Percentiles rank a stretch among this genome's conserved stretches.
phyloP scores from a whole-genome alignment of 2,797 vertebrate genomes.

The Pogonophryne albipinna region DNA sequence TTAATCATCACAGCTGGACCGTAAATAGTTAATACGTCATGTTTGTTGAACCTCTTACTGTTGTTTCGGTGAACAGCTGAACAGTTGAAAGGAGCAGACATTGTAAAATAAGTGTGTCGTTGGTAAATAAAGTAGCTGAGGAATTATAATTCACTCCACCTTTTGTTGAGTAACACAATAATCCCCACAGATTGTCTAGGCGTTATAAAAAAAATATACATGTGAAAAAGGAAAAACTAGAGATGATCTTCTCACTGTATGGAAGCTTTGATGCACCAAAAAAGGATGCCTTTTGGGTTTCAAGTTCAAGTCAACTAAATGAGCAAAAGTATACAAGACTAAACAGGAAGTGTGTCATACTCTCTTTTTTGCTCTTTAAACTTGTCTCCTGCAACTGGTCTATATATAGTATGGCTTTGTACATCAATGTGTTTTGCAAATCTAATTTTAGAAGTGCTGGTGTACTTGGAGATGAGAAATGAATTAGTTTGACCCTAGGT shows the following conservation, averaged over 20 bases:
- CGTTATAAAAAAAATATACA: not conserved
- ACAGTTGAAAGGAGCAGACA: no score
- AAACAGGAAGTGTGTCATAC: not conserved
- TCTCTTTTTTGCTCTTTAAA: not conserved
- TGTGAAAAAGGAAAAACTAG: not conserved
- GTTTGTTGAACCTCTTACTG: not conserved
- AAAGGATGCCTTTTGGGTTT: no score
- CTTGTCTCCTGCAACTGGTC: slow-evolving; percentile 15
- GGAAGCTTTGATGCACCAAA: not conserved
- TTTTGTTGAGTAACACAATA: not conserved
- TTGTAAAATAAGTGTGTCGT: not conserved
- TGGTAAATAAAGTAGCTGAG: not conserved
- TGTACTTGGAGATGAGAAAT: not conserved
- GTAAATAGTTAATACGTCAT: not conserved
- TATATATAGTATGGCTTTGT: slow-evolving; percentile 36
- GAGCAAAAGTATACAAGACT: not conserved
- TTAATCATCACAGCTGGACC: not conserved
- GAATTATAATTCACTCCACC: not conserved
- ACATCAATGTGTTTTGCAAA: slow-evolving; percentile 6
- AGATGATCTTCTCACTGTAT: not conserved
- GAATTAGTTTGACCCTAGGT: slow-evolving; percentile 8
- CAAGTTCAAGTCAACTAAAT: not conserved
- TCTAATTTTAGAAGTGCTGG: slow-evolving; percentile 4
- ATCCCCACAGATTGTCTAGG: not conserved
- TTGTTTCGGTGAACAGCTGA: not conserved